These are phyloP conservation scores for Ascaphus truei DNA, from an alignment of 2,113 vertebrate species.

Conservation along the genomic window DNA sequence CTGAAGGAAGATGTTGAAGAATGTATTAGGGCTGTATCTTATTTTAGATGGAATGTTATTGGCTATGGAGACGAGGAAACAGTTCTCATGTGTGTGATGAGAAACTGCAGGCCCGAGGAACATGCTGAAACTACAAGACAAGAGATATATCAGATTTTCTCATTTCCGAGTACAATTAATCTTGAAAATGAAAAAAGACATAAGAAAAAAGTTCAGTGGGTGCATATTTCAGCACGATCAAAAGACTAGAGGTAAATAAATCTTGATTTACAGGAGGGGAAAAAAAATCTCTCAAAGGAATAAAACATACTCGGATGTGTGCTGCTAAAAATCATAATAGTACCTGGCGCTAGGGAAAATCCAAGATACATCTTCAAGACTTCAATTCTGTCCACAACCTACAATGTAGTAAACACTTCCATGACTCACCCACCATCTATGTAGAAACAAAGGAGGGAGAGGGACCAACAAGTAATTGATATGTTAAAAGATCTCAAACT, in stretches of 20 bases:
- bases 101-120: background rate
- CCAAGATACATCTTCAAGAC: too few relatives aligned
- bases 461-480: too few relatives aligned
- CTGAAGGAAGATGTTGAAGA: background rate
- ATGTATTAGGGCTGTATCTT: background rate
- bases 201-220: background rate
- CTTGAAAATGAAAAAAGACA: background rate
- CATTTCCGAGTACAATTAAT: background rate
- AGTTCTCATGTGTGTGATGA: background rate
- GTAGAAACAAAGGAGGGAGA: too few relatives aligned
- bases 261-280: too few relatives aligned
- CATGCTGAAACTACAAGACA: background rate
- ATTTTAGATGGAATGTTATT: background rate
- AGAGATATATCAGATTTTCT: background rate
- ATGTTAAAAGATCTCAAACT: too few relatives aligned
- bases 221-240: background rate
- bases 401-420: too few relatives aligned
- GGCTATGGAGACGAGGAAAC: background rate
- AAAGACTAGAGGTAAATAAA: background rate
- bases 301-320: too few relatives aligned
- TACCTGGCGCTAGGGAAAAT: too few relatives aligned
- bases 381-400: too few relatives aligned
- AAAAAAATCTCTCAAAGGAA: too few relatives aligned
- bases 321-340: too few relatives aligned
- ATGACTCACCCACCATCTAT: too few relatives aligned